Evolutionary conservation across 2,113 vertebrate genomes (phyloP), one percentile per base, ranked within the genome.

Genomic region (Fregetta grallaria): DNA sequence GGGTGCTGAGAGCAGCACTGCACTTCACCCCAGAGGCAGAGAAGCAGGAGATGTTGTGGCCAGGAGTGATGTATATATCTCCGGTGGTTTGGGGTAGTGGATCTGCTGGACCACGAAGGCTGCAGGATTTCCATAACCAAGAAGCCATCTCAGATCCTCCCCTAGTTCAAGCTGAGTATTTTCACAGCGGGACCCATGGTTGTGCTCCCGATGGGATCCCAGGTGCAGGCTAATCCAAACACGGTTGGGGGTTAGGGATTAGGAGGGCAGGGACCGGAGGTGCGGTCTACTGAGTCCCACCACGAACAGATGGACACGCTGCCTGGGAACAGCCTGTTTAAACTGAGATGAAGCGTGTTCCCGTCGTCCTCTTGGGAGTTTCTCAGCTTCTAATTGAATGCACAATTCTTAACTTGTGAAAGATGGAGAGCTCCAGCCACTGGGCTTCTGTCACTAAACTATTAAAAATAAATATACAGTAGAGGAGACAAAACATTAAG

Each of bases 401-500:
- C 80, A 77, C 72, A 88, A 55, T 84, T 90, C 44, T 81, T 84
- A 53, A 63, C 29, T 77, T 76, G 38, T 76, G 62, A 71, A 81
- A 90, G 63, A 89, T 47, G 61, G 36, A 92, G 79, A 90, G 59
- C 22, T 94, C 44, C 71, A 75, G 71, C 80, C 17, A 23, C 83
- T 86, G 61, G 86, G 61, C 34, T 94, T 91, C 76, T 95, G 86
- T 77, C 94, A 78, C 71, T 68, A n/a, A 63, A 88, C 40, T 74
- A 92, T 91, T 93, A 91, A 95, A 92, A 87, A 96, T 92, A 94
- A 95, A 91, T 83, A 95, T 13, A 55, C 19, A 59, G 49, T 65
- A 91, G 63, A 79, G 52, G 66, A 95, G 71, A 70, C 45, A 89
- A 90, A 90, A 30, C n/a, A 71, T 79, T 74, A 91, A 72, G 82